Evolutionary conservation across 2,888 invertebrate genomes (phyloP).

Genomic region (Calephelis perditalis): DNA sequence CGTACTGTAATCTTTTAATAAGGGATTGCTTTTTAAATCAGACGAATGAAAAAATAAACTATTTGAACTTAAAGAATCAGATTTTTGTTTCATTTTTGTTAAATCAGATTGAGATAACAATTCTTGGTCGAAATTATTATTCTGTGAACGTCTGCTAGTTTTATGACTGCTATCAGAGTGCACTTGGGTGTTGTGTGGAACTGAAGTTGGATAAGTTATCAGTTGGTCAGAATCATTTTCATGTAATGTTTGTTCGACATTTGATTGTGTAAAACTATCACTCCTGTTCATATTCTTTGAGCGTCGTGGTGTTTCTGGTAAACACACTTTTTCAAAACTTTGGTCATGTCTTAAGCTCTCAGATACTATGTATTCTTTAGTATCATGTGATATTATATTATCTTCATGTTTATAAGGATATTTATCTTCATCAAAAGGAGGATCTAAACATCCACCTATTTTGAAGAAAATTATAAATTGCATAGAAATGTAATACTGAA

Average conservation of each 20-base stretch:
- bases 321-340: background rate
- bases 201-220: constrained; percentile 48
- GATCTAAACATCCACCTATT: constrained; percentile 65
- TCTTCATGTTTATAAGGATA: constrained; percentile 43
- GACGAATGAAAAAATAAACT: background rate
- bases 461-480: constrained; percentile 19
- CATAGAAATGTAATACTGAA: too few species aligned
- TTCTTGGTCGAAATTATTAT: constrained; percentile 7
- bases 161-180: background rate
- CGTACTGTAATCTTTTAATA: background rate
- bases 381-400: background rate
- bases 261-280: background rate
- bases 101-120: background rate
- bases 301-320: background rate
- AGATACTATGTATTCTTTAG: background rate
- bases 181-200: constrained; percentile 28
- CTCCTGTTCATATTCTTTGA: background rate
- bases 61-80: background rate
- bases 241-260: background rate
- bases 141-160: constrained; percentile 7
- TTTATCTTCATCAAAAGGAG: constrained; percentile 59
- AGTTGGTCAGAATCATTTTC: constrained; percentile 25
- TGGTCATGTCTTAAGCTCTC: background rate
- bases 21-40: background rate
- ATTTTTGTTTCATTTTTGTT: constrained; percentile 1